Conservation (phyloP, 2,113 vertebrate species). For the Brachyistius frenatus region DNA sequence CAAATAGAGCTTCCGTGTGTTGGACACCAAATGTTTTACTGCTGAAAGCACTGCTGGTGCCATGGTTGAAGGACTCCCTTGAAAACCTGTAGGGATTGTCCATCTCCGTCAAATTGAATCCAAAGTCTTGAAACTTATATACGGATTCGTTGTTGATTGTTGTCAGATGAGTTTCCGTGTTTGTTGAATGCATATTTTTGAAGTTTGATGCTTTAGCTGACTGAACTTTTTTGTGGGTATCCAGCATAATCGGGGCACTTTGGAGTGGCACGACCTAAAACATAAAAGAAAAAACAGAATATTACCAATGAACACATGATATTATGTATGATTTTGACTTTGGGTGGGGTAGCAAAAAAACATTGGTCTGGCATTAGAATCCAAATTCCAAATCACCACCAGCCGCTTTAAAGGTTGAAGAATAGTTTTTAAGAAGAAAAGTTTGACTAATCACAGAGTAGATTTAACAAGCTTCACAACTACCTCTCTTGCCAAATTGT, state of each 20-base stretch:
- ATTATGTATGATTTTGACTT: neutral
- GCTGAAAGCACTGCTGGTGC: conserved; percentile 2
- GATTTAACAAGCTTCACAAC: too few species aligned
- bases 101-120: conserved; percentile 24
- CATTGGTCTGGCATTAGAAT: too few species aligned
- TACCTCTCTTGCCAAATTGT: too few species aligned
- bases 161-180: neutral
- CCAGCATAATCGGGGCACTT: conserved; percentile 34
- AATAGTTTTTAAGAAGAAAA: too few species aligned
- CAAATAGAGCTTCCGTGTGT: conserved; percentile 28
- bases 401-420: too few species aligned
- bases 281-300: neutral
- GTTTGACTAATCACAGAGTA: too few species aligned
- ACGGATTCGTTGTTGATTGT: conserved; percentile 2
- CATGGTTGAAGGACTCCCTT: conserved; percentile 3
- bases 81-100: conserved; percentile 30
- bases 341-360: neutral
- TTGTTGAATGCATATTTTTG: neutral
- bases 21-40: neutral
- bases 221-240: conserved; percentile 9
- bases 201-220: neutral
- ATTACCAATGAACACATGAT: neutral
- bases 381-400: too few species aligned
- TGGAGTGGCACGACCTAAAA: conserved; percentile 73
- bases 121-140: conserved; percentile 8